phyloP scores from a whole-genome alignment of 2,888 invertebrate species.

The Sinodicranocentrus sp. region DNA sequence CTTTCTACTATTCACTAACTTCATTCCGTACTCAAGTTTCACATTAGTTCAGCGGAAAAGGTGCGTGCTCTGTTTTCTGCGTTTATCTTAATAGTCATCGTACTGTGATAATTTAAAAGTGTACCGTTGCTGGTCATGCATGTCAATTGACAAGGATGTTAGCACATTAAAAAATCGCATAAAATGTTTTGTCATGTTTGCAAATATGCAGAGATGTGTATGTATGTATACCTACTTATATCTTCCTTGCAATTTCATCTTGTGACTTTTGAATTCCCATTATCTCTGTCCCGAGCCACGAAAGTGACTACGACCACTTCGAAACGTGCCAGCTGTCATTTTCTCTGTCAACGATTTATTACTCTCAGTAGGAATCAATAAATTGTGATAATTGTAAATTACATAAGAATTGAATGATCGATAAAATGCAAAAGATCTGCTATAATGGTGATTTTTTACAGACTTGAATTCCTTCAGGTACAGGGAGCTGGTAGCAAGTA shows the following conservation, averaged over 20 bases:
- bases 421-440: too few species aligned
- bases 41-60: slow-evolving; percentile 12
- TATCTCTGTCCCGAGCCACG: too few species aligned
- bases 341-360: neutral
- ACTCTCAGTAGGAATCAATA: slow-evolving; percentile 1
- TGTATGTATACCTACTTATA: neutral
- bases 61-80: slow-evolving; percentile 9
- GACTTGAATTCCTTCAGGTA: neutral
- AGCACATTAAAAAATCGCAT: slow-evolving; percentile 7
- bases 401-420: neutral
- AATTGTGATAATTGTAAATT: slow-evolving; percentile 10
- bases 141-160: slow-evolving; percentile 33
- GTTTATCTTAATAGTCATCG: slow-evolving; percentile 22
- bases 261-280: too few species aligned
- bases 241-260: neutral
- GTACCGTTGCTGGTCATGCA: slow-evolving; percentile 46
- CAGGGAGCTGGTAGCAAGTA: neutral
- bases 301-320: too few species aligned
- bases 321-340: neutral
- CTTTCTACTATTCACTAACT: slow-evolving; percentile 39
- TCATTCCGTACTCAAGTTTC: neutral
- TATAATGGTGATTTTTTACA: too few species aligned
- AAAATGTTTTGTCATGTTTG: slow-evolving; percentile 5
- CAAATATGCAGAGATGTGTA: neutral
- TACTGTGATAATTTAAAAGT: slow-evolving; percentile 22